Base-by-base conservation (phyloP, 2,113 vertebrate species). In the Athene noctua region DNA sequence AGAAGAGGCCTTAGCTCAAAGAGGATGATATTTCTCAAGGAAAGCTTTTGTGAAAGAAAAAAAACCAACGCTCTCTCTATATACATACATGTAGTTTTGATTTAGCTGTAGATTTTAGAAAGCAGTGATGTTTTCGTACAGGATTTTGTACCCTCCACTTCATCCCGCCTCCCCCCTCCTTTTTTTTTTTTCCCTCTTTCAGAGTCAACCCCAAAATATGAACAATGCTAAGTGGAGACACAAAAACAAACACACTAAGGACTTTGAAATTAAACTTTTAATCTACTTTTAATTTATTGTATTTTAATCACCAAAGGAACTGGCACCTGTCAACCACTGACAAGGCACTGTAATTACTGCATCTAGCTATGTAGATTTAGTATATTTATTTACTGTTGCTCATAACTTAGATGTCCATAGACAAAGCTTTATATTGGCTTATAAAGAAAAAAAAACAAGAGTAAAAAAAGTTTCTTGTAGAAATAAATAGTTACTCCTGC, bases 261-360 rank as follows among this genome's bases (percentile, higher is more conserved):
- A 79, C 19, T 58, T 0, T 19, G 23, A 95, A 85, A 63, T 34
- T 0, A 71, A 94, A 75, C 8, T 59, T 20, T 66, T 66, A n/a
- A 68, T 86, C 57, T 80, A n/a, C 10, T 86, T 92, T 58, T 84
- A 78, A 86, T 88, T 86, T 32, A 80, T 78, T 92, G 52, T 9
- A 63, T 27, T 94, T 95, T 80, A 91, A 88, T 92, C 78, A 90
- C 66, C 57, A 73, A 82, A 92, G 25, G 18, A 78, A 92, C 61
- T 17, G 17, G 80, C n/a, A 49, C 11, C 15, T 8, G 20, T 40
- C 77, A 95, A 61, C 2, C 38, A 40, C 63, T 47, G 44, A 63
- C 0, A 0, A 70, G 8, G 5, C 13, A 3, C 47, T 58, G 21
- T 40, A 84, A 92, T 86, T 86, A 92, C 11, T 4, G 9, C 38